These are phyloP conservation scores for Neoniphon sammara DNA, from an alignment of 2,797 vertebrate species.

Conservation along the genomic window DNA sequence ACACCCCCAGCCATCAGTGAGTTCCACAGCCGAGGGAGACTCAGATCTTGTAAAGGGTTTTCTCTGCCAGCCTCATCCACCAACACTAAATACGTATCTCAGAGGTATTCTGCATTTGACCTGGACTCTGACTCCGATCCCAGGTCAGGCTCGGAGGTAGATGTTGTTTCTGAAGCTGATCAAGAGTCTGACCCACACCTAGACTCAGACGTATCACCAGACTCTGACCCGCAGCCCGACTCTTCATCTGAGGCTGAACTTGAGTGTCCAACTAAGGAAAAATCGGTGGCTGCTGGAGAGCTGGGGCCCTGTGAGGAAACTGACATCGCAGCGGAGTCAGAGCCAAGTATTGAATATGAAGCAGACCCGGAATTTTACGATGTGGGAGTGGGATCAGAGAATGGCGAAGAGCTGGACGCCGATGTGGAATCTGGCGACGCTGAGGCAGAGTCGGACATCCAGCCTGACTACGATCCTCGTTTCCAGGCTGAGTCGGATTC, in stretches of 20 bases:
- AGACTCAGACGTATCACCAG: constrained; percentile 60
- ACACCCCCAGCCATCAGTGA: constrained; percentile 36
- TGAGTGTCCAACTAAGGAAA: constrained; percentile 54
- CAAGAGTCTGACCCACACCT: constrained; percentile 45
- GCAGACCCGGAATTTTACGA: constrained; percentile 67
- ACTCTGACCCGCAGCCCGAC: constrained; percentile 68
- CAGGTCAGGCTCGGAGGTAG: constrained; percentile 66
- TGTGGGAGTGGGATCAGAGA: constrained; percentile 68
- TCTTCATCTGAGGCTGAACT: constrained; percentile 76
- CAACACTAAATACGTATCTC: constrained; percentile 58
- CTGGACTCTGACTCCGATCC: constrained; percentile 75
- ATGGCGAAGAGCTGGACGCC: constrained; percentile 56
- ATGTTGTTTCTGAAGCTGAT: constrained; percentile 50
- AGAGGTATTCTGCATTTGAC: constrained; percentile 57
- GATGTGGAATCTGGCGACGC: constrained; percentile 71
- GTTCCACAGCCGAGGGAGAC: constrained; percentile 38
- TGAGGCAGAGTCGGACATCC: constrained; percentile 73
- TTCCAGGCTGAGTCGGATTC: constrained; percentile 74
- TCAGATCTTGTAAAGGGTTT: constrained; percentile 34
- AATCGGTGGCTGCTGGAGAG: constrained; percentile 41
- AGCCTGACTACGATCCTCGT: constrained; percentile 64
- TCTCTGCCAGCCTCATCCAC: constrained; percentile 24
- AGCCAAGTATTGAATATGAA: constrained; percentile 73
- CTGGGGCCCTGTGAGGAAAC: constrained; percentile 31
- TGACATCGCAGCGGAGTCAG: constrained; percentile 59